These are phyloP conservation scores for Actenoides hombroni DNA, from an alignment of 2,113 vertebrate genomes.

Conservation along the genomic window DNA sequence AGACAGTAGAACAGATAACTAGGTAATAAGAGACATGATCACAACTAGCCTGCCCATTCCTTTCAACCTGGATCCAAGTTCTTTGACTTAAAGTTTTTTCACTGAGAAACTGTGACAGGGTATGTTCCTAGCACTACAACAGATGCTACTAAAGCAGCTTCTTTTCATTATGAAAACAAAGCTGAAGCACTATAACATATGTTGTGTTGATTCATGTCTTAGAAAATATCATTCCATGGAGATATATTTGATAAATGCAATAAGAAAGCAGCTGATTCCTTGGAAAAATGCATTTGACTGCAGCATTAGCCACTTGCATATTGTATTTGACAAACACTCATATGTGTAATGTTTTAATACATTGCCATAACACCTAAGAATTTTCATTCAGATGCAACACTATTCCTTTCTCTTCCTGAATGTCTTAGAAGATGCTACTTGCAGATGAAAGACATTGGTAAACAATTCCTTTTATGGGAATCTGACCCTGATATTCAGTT, in stretches of 20 bases:
- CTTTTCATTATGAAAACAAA: slow-evolving; percentile 56
- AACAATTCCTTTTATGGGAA: background rate
- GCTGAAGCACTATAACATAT: slow-evolving; percentile 50
- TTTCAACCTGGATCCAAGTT: background rate
- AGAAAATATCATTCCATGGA: slow-evolving; percentile 37
- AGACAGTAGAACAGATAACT: background rate
- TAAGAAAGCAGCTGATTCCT: background rate
- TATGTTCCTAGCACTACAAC: background rate
- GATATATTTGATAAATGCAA: slow-evolving; percentile 49
- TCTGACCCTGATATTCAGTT: background rate
- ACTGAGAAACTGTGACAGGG: background rate
- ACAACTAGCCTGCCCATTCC: background rate
- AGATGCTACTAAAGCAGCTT: slow-evolving; percentile 52
- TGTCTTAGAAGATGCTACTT: background rate
- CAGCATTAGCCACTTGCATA: slow-evolving; percentile 10
- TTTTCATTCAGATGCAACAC: background rate
- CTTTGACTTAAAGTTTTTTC: background rate
- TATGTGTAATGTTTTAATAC: background rate
- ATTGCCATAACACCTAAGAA: slow-evolving; percentile 8
- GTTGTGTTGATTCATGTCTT: slow-evolving; percentile 50
- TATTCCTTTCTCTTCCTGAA: background rate
- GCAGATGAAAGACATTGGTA: background rate
- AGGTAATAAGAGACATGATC: background rate
- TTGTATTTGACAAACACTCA: slow-evolving; percentile 23
- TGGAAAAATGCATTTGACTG: slow-evolving; percentile 33